phyloP scores from a whole-genome alignment of 2,888 invertebrate genomes.

The Andrena praecox region DNA sequence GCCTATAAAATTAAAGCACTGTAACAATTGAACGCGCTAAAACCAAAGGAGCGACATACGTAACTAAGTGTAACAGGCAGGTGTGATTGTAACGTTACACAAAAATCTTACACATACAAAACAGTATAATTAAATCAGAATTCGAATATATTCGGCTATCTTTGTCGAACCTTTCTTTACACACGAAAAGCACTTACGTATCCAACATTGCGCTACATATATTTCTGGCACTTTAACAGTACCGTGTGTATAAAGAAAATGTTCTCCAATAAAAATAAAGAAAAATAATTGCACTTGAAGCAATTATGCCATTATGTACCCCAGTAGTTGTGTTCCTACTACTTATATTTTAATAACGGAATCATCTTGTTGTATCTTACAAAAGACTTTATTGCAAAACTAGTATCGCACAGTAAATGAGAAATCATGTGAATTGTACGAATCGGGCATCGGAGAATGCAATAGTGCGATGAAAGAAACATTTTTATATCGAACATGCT shows the following conservation, averaged over 20 bases:
- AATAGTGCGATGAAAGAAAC: slow-evolving; percentile 48
- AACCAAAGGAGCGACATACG: slow-evolving; percentile 40
- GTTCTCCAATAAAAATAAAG: slow-evolving; percentile 8
- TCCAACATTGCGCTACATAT: slow-evolving; percentile 14
- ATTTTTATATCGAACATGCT: slow-evolving; percentile 65
- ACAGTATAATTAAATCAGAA: slow-evolving; percentile 19
- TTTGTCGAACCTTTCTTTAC: background rate
- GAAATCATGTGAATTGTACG: slow-evolving; percentile 38
- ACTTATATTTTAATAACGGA: slow-evolving; percentile 13
- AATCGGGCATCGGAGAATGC: slow-evolving; percentile 49
- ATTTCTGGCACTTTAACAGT: background rate
- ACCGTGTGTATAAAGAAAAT: slow-evolving; percentile 16
- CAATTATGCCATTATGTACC: slow-evolving; percentile 15
- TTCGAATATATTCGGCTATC: slow-evolving; percentile 6
- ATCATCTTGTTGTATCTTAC: slow-evolving; percentile 18
- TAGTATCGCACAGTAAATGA: slow-evolving; percentile 33
- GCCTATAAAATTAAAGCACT: slow-evolving; percentile 43
- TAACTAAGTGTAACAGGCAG: slow-evolving; percentile 30
- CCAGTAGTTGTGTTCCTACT: background rate
- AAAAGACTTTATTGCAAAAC: slow-evolving; percentile 8
- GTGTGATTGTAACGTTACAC: slow-evolving; percentile 25
- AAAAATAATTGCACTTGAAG: background rate
- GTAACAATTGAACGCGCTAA: slow-evolving; percentile 46
- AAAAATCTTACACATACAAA: slow-evolving; percentile 16
- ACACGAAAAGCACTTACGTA: slow-evolving; percentile 21